Base-by-base conservation (phyloP, 2,888 invertebrate genomes). In the Ecliptopera silaceata region DNA sequence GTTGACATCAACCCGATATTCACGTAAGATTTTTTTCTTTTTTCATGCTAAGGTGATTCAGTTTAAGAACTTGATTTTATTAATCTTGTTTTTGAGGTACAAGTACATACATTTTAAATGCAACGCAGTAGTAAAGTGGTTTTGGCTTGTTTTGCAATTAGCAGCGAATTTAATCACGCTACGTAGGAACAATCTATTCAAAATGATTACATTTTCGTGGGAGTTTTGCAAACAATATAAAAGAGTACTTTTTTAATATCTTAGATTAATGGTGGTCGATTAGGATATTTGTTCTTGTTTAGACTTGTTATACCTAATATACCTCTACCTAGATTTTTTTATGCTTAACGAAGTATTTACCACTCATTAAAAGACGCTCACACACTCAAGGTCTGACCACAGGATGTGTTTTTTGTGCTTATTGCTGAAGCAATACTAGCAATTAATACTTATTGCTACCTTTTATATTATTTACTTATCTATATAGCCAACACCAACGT, bases 1-100 rank as follows among this genome's bases (percentile, higher is more conserved):
- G 58, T 50, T 53, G 44, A 52, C 8, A 18, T 13, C 38, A 31
- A 38, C 39, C 39, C 36, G 17, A 46, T 44, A 44, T 47, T 44
- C 44, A 49, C 20, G 58, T 58, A 31, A 58, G 58, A 54, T 58
- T 53, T 45, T 36, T 39, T 42, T 39, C n/a, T 44, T 10, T 39
- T 43, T 42, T 43, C 22, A 11, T 2, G 4, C 22, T 12, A 34
- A 8, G 20, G 20, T 18, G 22, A 12, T 5, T 12, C n/a, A 41
- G 12, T 22, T 20, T 41, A 10, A 11, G 4, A 36, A 2, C 18
- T 38, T 6, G 17, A 11, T 18, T 39, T 39, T 34, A 5, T 39
- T 18, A n/a, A n/a, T 39, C 10, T 38, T 38, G 11, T 18, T 5
- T 39, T n/a, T 11, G 10, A n/a, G 39, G 4, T 6, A 11, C 15